Evolutionary conservation across 2,113 vertebrate genomes (phyloP), one percentile per base, ranked within the genome.

Genomic region (Oryzias celebensis): DNA sequence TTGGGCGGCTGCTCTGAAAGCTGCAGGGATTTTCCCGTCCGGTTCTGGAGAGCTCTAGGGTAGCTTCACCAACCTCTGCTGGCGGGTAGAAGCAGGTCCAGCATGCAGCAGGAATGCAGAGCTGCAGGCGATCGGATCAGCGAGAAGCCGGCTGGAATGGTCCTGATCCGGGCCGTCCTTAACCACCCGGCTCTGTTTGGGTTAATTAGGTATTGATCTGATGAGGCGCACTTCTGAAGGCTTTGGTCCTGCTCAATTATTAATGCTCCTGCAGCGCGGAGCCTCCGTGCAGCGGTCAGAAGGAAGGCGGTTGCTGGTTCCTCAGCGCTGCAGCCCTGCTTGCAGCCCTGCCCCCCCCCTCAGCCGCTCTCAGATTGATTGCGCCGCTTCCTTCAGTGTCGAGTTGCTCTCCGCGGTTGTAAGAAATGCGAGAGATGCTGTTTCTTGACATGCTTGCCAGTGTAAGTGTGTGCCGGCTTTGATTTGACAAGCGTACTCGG

Each of bases 191-290:
- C 43, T 52, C 52, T 53, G 62, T 68, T 60, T 14, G 76, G 61
- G 78, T 73, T 86, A 85, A 85, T 80, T 56, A 83, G 78, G 43
- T 82, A 88, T 85, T 73, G 84, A 89, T 88, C 81, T 66, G 83
- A 76, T 75, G 28, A 68, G 67, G 71, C 46, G 48, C 70, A 42
- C 58, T 60, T 79, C 78, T 65, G 42, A 54, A 23, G 63, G 65
- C 72, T 68, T 77, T 48, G 56, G 73, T 78, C 77, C 67, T 54
- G 69, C 62, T 89, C 65, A 85, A 90, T 90, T 86, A 89, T 89
- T 83, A 78, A 90, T 64, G 66, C 62, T 71, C 66, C 56, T 71
- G 75, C 79, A 65, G 75, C 12, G 78, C 78, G 74, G 84, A 85
- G 71, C 63, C 23, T 0, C 1, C 15, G 60, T 68, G 54, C 73